Evolutionary conservation across 2,797 vertebrate genomes (phyloP).

Genomic region (Brachymystax lenok): DNA sequence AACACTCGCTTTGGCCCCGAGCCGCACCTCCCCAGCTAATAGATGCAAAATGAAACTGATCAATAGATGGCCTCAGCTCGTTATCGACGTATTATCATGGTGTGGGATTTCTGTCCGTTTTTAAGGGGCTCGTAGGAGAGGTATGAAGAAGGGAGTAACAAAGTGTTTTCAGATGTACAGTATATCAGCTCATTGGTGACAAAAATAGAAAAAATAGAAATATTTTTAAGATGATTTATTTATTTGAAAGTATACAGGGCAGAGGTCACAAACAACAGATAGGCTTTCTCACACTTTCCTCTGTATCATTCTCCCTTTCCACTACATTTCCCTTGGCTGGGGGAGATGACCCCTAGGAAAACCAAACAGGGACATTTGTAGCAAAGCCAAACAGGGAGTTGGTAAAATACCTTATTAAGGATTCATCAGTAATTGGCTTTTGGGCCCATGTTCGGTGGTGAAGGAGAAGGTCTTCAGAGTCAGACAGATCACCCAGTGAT

Average conservation of each 20-base stretch:
- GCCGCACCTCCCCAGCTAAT: slow-evolving; percentile 77
- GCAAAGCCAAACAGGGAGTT: slow-evolving; percentile 70
- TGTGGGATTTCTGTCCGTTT: slow-evolving; percentile 72
- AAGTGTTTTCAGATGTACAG: neutral
- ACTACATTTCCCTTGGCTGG: slow-evolving; percentile 11
- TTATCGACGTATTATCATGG: slow-evolving; percentile 77
- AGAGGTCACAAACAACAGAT: neutral
- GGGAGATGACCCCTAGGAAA: neutral
- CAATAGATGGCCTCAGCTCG: slow-evolving; percentile 79
- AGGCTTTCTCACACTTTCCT: neutral
- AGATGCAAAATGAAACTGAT: slow-evolving; percentile 81
- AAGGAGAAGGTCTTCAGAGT: slow-evolving; percentile 44
- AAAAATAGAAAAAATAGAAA: no score
- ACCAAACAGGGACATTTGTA: slow-evolving; percentile 53
- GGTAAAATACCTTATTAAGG: slow-evolving; percentile 75
- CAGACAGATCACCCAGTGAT: slow-evolving; percentile 67
- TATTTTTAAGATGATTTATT: neutral
- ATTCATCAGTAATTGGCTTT: slow-evolving; percentile 79
- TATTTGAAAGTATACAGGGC: neutral
- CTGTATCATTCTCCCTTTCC: neutral
- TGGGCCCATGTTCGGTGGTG: slow-evolving; percentile 65
- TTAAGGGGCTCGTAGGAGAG: slow-evolving; percentile 49
- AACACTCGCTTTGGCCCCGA: slow-evolving; percentile 58
- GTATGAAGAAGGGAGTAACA: slow-evolving; percentile 37
- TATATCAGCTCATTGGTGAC: neutral